Evolutionary conservation across 2,797 vertebrate genomes (phyloP).

Genomic region (Coranthus polyacanthus): DNA sequence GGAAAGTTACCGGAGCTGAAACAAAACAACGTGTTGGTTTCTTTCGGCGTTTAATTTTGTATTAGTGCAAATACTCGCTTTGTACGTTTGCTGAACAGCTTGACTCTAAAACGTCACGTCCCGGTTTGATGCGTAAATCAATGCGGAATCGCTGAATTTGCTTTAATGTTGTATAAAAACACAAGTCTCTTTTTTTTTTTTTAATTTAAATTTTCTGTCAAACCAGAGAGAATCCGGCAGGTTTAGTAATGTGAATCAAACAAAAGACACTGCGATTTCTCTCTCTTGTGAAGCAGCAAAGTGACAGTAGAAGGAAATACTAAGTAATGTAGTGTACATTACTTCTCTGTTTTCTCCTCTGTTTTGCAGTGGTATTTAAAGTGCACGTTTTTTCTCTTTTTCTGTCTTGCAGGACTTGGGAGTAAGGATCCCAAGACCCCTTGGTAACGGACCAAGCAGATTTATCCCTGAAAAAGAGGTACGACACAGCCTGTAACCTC

Average conservation of each 20-base stretch:
- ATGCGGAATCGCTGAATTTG: neutral
- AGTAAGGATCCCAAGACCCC: conserved; percentile 94
- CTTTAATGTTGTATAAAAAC: neutral
- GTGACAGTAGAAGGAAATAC: too few relatives aligned
- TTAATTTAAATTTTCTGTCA: neutral
- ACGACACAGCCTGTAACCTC: neutral
- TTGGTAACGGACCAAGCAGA: conserved; percentile 98
- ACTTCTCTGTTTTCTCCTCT: neutral
- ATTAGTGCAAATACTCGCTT: neutral
- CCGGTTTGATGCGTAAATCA: neutral
- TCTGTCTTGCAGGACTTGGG: conserved; percentile 91
- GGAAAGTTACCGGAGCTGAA: conserved; percentile 65
- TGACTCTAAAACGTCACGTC: neutral
- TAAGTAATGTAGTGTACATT: neutral
- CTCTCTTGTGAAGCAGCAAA: conserved; percentile 10
- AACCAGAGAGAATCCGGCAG: accelerated
- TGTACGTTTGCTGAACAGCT: conserved; percentile 3
- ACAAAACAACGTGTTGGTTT: neutral
- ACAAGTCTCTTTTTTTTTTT: neutral
- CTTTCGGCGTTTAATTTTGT: neutral
- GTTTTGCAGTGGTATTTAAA: conserved; percentile 30
- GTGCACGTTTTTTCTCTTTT: neutral
- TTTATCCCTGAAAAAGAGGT: conserved; percentile 99
- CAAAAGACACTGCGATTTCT: conserved; percentile 18
- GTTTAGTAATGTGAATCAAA: conserved; percentile 5